Conservation (phyloP, 2,888 invertebrate species). For the Tenthredo amoena region DNA sequence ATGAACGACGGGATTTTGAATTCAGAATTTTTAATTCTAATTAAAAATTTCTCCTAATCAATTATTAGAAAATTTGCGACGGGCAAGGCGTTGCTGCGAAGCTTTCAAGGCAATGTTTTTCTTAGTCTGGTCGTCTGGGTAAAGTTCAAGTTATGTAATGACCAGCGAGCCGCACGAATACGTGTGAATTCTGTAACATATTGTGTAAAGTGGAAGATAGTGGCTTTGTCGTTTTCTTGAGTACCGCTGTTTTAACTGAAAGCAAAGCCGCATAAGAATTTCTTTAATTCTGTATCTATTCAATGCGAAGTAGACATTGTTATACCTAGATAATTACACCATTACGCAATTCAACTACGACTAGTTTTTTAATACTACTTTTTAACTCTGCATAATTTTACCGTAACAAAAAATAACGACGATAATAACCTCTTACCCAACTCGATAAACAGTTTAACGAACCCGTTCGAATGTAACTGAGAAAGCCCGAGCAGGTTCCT, state of each 20-base stretch:
- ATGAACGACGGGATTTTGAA: background rate
- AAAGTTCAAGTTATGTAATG: constrained; percentile 43
- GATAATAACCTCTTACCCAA: background rate
- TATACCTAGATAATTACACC: background rate
- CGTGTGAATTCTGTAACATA: constrained; percentile 16
- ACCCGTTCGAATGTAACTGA: background rate
- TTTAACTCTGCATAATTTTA: background rate
- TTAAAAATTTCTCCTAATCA: background rate
- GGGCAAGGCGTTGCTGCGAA: background rate
- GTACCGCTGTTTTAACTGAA: constrained; percentile 10
- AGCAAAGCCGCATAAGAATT: background rate
- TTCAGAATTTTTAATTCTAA: background rate
- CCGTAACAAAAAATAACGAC: background rate
- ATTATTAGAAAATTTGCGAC: background rate
- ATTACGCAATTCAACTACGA: background rate
- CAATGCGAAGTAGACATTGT: background rate
- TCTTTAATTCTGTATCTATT: background rate
- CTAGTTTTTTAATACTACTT: background rate
- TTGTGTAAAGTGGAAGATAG: background rate
- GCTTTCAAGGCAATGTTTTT: constrained; percentile 11
- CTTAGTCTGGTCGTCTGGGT: constrained; percentile 3
- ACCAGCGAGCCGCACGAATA: background rate
- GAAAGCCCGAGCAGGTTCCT: background rate
- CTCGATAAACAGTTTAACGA: background rate
- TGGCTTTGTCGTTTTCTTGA: background rate